These are phyloP conservation scores for Electrophaes corylata DNA, from an alignment of 2,888 invertebrate species.

Conservation along the genomic window DNA sequence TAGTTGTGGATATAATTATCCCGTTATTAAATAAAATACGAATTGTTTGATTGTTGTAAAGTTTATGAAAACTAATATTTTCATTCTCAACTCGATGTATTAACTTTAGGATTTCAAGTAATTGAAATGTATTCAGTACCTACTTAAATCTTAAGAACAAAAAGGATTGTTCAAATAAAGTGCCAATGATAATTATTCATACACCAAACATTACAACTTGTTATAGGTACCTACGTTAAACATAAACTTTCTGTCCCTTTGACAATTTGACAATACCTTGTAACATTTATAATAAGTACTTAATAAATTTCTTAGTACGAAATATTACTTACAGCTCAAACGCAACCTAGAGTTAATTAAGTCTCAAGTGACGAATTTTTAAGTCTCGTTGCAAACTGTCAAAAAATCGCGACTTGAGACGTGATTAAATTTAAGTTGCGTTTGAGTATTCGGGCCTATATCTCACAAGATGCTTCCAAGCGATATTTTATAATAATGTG, in stretches of 20 bases:
- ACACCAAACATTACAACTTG: not conserved
- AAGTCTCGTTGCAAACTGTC: too few species aligned
- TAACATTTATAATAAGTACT: not conserved
- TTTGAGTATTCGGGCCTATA: too few species aligned
- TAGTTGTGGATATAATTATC: constrained; percentile 78
- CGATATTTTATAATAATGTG: constrained; percentile 27
- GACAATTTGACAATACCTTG: not conserved
- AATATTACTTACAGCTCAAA: too few species aligned
- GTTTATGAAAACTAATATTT: constrained; percentile 73
- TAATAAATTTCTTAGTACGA: constrained; percentile 1
- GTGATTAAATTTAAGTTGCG: too few species aligned
- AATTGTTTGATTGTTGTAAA: constrained; percentile 81
- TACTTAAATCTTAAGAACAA: constrained; percentile 55
- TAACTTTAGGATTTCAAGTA: constrained; percentile 53
- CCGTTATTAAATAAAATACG: constrained; percentile 68
- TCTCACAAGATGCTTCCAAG: not conserved
- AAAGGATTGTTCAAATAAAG: constrained; percentile 4
- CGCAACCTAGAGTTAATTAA: too few species aligned
- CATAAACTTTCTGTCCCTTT: not conserved
- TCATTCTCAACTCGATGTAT: constrained; percentile 73
- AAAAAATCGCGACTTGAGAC: too few species aligned
- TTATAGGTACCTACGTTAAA: not conserved
- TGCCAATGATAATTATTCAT: constrained; percentile 16
- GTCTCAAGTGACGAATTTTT: too few species aligned
- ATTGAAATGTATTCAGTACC: constrained; percentile 49